Percentiles rank a stretch among this genome's conserved stretches.
These are phyloP conservation scores for Myrmecophaga tridactyla DNA, from an alignment of 2,113 vertebrate species.

Conservation along the genomic window DNA sequence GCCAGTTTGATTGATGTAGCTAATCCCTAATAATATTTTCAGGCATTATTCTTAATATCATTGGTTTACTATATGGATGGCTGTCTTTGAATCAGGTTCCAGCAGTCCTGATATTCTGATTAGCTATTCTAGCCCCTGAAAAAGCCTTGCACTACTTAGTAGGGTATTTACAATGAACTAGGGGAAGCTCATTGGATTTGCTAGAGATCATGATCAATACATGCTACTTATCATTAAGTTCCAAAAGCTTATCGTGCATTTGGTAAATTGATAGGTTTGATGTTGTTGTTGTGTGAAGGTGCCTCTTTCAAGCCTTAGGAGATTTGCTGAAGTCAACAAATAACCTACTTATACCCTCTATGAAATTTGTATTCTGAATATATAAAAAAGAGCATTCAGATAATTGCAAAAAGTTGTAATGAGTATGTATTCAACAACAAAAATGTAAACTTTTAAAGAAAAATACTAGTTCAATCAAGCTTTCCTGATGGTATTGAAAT, in stretches of 20 bases:
- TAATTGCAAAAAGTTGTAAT: not conserved
- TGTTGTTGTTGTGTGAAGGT: not conserved
- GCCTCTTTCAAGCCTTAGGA: not conserved
- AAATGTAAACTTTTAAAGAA: not conserved
- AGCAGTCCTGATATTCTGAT: not conserved
- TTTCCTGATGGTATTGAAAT: slow-evolving; percentile 36
- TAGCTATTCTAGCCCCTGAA: not conserved
- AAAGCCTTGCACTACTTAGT: not conserved
- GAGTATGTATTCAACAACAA: not conserved
- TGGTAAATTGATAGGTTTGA: not conserved
- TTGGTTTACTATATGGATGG: not conserved
- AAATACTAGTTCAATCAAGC: slow-evolving; percentile 32
- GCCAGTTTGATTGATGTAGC: not conserved
- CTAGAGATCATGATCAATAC: not conserved
- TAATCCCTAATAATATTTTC: not conserved
- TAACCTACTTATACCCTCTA: slow-evolving; percentile 6
- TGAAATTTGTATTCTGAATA: not conserved
- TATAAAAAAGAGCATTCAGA: slow-evolving; percentile 5
- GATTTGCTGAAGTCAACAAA: not conserved
- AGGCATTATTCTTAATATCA: not conserved
- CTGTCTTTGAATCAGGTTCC: not conserved
- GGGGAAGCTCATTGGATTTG: not conserved
- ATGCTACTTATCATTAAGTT: not conserved
- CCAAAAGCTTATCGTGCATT: not conserved
- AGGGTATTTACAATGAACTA: not conserved